Base-by-base conservation (phyloP, 64 coral and sea anemone species). In the Hydrozoanthus tunicans region DNA sequence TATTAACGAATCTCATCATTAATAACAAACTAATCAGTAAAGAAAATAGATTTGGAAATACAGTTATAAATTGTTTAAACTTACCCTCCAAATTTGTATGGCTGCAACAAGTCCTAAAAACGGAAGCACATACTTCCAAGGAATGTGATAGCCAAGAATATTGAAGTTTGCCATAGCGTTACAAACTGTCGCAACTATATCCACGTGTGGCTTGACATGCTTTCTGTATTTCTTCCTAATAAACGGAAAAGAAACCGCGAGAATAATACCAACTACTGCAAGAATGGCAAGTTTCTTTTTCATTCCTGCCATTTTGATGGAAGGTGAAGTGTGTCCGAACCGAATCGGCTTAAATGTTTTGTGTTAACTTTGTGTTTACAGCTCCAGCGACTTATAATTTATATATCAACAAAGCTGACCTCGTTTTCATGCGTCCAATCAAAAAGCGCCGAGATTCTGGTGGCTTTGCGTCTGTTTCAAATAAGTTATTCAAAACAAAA, bases 101-200 rank as follows among this genome's bases (percentile, higher is more conserved):
- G 92, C 95, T 5, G 94, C 65, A 80, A 97, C 86, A 25, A 94
- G 10, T 62, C 64, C 95, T 80, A 97, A 89, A 53, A 85, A 70
- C 13, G 95, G 95, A 3, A 97, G 95, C 59, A 97, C 81, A 65
- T 94, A 97, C 26, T 92, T 93, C 95, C 95, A 97, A 5, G 95
- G 95, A 24, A 97, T 89, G 55, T 97, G 92, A 86, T 97, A 97
- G 51, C 95, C 95, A 62, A 94, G 85, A 61, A 97, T 90, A 61
- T 92, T 91, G 78, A 97, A 97, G 67, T 97, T 90, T 78, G 93
- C 91, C 27, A 92, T 58, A n/a, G 90, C 56, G 25, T 69, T 97
- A 8, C 86, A 91, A 27, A 94, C 68, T 58, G 91, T 94, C 6
- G 82, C 95, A 20, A 81, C 95, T 27, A 97, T 66, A 58, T 94